Base-by-base conservation (phyloP, 2,797 vertebrate genomes). In the Hylomyscus alleni region DNA sequence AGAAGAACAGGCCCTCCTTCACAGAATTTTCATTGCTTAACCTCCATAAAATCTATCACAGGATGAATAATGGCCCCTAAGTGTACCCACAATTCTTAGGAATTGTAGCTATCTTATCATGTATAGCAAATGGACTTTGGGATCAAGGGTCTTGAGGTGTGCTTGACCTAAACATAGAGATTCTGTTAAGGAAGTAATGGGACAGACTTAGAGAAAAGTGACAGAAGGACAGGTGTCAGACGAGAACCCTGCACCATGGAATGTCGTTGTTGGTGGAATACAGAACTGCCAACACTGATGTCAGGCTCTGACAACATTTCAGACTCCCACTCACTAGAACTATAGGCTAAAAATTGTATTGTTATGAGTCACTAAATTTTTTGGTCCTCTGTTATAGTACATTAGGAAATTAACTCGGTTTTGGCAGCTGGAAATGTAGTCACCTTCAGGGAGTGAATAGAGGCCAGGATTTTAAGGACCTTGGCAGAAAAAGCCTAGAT, bases 231-330 rank as follows among this genome's bases (percentile, higher is more conserved):
- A 1, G 7, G 47, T 9, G 22, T n/a, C 9, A n/a, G 40, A 22
- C 4, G 14, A 4, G 1, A 10, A 24, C 0, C 8, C 15, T 44
- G 10, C 44, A 4, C 29, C 1, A 50, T 52, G 31, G 3, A 75
- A 12, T 37, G 34, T 40, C 50, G 8, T 17, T 10, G 3, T 3
- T 9, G 17, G 34, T 56, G 40, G 3, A 65, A 40, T 5, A 77
- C 29, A 73, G n/a, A 4, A 20, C 1, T 26, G 12, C 62, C 12
- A 17, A 22, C 24, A 29, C 2, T 31, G 6, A 62, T 31, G 34
- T 56, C 29, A 72, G 50, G 6, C 9, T 4, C 20, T 13, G 60
- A 86, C n/a, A 47, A 0, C 3, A 19, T 65, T 73, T 69, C 26
- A 37, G 69, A 91, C 7, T 89, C 65, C 40, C 47, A 44, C 40